Percentiles rank a stretch among this genome's conserved stretches.
phyloP scores from a whole-genome alignment of 2,113 vertebrate species.

The Regulus satrapa region DNA sequence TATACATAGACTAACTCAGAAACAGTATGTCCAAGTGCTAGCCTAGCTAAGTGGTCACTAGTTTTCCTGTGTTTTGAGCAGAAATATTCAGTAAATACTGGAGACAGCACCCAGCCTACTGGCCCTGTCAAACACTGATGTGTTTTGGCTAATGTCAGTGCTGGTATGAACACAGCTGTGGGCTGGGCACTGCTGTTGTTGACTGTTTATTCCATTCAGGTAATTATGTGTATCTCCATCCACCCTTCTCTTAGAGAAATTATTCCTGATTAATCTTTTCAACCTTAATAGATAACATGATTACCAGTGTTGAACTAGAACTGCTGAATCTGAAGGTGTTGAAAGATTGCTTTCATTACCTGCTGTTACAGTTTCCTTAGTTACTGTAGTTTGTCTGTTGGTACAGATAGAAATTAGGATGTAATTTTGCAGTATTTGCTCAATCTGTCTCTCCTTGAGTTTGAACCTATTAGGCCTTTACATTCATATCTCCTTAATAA shows the following conservation, averaged over 20 bases:
- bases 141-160: background rate
- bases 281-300: background rate
- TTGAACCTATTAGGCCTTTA: background rate
- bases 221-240: background rate
- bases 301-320: background rate
- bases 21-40: background rate
- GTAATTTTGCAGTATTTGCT: constrained; percentile 4
- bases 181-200: background rate
- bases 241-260: background rate
- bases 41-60: background rate
- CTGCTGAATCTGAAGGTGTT: background rate
- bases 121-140: background rate
- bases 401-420: constrained; percentile 1
- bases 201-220: background rate
- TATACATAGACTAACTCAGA: background rate
- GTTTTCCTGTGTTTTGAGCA: background rate
- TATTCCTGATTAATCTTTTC: constrained; percentile 16
- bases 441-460: background rate
- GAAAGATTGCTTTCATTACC: constrained; percentile 42
- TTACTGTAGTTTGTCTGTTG: background rate
- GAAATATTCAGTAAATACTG: background rate
- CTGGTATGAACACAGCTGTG: background rate
- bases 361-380: background rate
- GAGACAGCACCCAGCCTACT: background rate
- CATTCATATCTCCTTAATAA: background rate